A percentile compares a stretch with the other conserved stretches of the same genome.
Evolutionary conservation across 1,140 invertebrate species (phyloP).

Genomic region (Chironomus striatipennis): DNA sequence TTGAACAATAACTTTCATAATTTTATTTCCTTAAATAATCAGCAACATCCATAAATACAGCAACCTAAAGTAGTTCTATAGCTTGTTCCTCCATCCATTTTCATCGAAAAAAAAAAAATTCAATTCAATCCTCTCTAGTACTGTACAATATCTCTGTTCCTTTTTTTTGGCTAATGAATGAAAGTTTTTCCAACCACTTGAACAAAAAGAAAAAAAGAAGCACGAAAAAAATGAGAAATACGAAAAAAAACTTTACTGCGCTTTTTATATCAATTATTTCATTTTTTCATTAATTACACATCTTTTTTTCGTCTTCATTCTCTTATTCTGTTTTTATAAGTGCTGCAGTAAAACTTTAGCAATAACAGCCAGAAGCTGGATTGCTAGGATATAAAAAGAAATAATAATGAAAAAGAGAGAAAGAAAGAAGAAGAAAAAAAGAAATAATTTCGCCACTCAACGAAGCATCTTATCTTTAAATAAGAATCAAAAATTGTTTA

Average conservation of each 20-base stretch:
- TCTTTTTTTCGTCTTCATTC: not conserved
- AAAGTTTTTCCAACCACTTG: slow-evolving; percentile 21
- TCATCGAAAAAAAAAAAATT: not conserved
- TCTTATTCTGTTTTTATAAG: not conserved
- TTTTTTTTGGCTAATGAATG: not conserved
- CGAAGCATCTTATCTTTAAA: not conserved
- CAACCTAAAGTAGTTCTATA: not conserved
- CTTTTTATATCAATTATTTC: slow-evolving; percentile 24
- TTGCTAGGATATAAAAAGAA: not conserved
- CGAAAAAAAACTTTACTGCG: not conserved
- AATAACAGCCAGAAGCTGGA: not conserved
- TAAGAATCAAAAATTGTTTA: slow-evolving; percentile 12
- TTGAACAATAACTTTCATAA: not conserved
- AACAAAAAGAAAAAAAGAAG: not conserved
- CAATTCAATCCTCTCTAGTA: not conserved
- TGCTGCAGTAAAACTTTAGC: slow-evolving; percentile 3
- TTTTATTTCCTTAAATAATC: not conserved
- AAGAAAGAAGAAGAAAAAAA: not conserved
- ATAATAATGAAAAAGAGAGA: too few relatives aligned
- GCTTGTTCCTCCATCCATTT: not conserved
- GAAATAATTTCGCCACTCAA: not conserved
- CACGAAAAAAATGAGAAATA: not conserved
- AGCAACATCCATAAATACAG: not conserved
- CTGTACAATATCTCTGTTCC: not conserved
- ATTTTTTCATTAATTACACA: slow-evolving; percentile 23